Conservation (phyloP, 2,113 vertebrate genomes). For the Labeo catla region DNA sequence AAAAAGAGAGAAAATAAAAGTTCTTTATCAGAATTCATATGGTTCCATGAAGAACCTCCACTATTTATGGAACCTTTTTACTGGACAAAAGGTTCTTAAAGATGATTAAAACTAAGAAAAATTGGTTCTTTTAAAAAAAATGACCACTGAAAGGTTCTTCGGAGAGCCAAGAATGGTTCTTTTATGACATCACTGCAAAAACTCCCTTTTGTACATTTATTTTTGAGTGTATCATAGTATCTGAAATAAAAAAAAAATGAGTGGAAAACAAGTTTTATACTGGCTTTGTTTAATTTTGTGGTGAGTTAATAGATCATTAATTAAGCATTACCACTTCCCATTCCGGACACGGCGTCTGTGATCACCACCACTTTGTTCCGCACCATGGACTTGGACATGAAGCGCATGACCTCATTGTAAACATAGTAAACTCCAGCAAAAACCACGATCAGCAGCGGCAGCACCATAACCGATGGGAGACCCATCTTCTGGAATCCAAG, state of each 20-base stretch:
- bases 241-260: too few species aligned
- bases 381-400: conserved; percentile 89
- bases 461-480: conserved; percentile 75
- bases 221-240: too few species aligned
- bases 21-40: background rate
- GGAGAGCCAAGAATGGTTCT: too few species aligned
- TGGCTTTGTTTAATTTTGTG: background rate
- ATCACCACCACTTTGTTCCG: conserved; percentile 96
- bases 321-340: conserved; percentile 85
- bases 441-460: conserved; percentile 85
- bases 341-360: conserved; percentile 88
- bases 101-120: background rate
- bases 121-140: too few species aligned
- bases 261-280: too few species aligned
- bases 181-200: too few species aligned
- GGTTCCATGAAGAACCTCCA: background rate
- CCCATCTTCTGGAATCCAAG: conserved; percentile 78
- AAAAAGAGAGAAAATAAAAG: too few species aligned
- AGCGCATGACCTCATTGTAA: conserved; percentile 84
- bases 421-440: conserved; percentile 89
- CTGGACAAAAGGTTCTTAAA: too few species aligned
- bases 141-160: too few species aligned
- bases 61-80: background rate
- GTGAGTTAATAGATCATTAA: background rate
- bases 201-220: too few species aligned